Evolutionary conservation across 2,797 vertebrate species (phyloP).

Genomic region (Eremophila alpestris): DNA sequence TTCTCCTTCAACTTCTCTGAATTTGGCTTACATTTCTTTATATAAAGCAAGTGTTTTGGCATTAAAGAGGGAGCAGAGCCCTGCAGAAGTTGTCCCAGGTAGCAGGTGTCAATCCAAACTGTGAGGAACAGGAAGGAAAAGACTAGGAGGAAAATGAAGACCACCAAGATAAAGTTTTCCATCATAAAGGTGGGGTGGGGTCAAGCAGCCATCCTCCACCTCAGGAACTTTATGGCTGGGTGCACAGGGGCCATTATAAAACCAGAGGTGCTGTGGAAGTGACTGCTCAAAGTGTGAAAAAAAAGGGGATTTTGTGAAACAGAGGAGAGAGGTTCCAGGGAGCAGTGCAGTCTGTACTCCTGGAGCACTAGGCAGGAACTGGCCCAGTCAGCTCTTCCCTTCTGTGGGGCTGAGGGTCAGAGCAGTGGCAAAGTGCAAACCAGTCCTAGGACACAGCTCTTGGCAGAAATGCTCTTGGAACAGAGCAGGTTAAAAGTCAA

Average conservation of each 20-base stretch:
- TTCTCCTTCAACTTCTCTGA: neutral
- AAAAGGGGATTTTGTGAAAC: neutral
- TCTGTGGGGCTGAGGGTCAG: neutral
- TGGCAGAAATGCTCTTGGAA: neutral
- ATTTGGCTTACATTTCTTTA: neutral
- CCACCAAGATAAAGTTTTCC: neutral
- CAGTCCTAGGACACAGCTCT: neutral
- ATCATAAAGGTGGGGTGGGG: neutral
- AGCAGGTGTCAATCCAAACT: neutral
- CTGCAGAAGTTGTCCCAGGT: neutral
- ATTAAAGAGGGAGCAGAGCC: neutral
- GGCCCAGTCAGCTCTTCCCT: neutral
- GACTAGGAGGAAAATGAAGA: neutral
- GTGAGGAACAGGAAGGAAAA: neutral
- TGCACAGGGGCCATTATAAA: neutral
- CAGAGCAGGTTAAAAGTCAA: neutral
- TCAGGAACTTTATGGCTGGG: neutral
- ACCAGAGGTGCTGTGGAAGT: neutral
- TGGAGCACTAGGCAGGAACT: neutral
- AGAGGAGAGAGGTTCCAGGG: neutral
- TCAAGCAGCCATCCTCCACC: rapidly evolving
- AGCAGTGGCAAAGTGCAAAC: neutral
- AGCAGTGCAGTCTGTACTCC: neutral
- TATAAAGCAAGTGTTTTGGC: neutral
- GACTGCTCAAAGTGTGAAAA: neutral